These are phyloP conservation scores for Euwallacea fornicatus DNA, from an alignment of 1,140 invertebrate species.

Conservation along the genomic window DNA sequence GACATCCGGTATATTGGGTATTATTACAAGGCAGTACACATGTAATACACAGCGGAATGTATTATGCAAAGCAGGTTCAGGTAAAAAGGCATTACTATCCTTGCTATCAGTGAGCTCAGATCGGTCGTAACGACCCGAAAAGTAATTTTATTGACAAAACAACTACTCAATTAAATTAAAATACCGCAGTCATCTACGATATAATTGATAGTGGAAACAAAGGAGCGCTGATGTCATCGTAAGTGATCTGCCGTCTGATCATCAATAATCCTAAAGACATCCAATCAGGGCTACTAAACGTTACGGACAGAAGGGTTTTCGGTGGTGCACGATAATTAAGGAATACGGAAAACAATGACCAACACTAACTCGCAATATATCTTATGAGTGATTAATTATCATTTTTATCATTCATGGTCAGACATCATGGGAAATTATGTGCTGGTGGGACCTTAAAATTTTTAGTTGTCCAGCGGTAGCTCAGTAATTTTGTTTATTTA, in stretches of 20 bases:
- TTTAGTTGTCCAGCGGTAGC: too few relatives aligned
- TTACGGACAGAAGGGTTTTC: constrained; percentile 18
- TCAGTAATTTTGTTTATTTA: too few relatives aligned
- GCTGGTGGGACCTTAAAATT: too few relatives aligned
- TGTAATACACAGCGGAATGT: constrained; percentile 9
- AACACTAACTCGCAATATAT: too few relatives aligned
- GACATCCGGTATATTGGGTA: neutral
- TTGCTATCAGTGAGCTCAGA: constrained; percentile 3
- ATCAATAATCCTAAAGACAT: constrained; percentile 16
- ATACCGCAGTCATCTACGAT: constrained; percentile 19
- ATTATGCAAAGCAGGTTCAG: constrained; percentile 18
- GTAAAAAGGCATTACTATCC: constrained; percentile 6
- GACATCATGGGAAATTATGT: too few relatives aligned
- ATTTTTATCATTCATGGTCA: too few relatives aligned
- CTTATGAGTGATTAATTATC: too few relatives aligned
- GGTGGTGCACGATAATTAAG: neutral
- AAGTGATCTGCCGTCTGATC: constrained; percentile 26
- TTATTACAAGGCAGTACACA: constrained; percentile 1
- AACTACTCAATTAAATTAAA: constrained; percentile 36
- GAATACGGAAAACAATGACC: too few relatives aligned
- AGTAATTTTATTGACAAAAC: constrained; percentile 32
- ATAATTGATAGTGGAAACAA: constrained; percentile 33
- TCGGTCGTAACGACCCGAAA: constrained; percentile 26
- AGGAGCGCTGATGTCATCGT: constrained; percentile 30
- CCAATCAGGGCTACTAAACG: constrained; percentile 19